phyloP scores from a whole-genome alignment of 2,888 invertebrate genomes.

The Plusia festucae region DNA sequence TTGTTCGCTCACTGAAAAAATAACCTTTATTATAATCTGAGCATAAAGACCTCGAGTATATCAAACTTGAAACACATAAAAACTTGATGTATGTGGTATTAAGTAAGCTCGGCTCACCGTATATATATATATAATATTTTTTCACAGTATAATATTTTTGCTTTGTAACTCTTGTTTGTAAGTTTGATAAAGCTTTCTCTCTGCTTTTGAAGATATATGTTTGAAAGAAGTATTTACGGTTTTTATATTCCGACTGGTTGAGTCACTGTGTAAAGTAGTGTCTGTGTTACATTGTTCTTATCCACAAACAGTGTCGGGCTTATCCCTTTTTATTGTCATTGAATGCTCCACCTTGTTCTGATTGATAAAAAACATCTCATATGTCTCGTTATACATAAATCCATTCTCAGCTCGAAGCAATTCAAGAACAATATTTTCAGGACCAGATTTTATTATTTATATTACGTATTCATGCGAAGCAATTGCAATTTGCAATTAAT shows the following conservation, averaged over 20 bases:
- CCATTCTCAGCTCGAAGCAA: too few relatives aligned
- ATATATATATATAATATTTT: too few relatives aligned
- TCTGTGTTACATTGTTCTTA: neutral
- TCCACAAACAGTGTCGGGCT: neutral
- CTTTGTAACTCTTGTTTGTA: constrained; percentile 4
- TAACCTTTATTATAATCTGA: neutral
- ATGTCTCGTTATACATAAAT: too few relatives aligned
- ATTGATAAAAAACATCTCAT: neutral
- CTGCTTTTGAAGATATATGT: neutral
- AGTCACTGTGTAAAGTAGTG: neutral
- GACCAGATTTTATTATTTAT: too few relatives aligned
- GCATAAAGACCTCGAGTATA: neutral
- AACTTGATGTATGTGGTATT: constrained; percentile 3
- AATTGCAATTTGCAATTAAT: too few relatives aligned
- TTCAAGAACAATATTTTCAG: too few relatives aligned
- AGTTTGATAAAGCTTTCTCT: neutral
- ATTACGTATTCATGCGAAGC: too few relatives aligned
- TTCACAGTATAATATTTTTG: too few relatives aligned
- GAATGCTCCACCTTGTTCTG: neutral
- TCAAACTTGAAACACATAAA: constrained; percentile 2
- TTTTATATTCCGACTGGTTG: neutral
- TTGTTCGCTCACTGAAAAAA: neutral
- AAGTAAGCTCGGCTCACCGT: neutral
- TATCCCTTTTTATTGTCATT: neutral
- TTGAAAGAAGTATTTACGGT: neutral